Conservation (phyloP, 2,113 vertebrate species). For the Pagrus major region DNA sequence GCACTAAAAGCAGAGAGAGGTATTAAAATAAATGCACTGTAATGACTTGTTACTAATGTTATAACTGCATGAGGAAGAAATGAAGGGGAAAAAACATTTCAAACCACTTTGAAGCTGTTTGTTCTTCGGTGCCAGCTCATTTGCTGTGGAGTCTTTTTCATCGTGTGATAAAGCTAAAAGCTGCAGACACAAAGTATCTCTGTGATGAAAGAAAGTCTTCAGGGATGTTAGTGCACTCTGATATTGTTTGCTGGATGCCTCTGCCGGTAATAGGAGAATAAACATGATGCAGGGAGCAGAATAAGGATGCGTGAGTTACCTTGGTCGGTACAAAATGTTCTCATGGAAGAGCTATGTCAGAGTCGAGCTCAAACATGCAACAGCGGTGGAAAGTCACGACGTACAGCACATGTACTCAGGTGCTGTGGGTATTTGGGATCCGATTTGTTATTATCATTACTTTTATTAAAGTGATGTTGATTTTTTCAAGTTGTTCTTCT, state of each 20-base stretch:
- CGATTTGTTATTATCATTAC: background rate
- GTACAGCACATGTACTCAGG: background rate
- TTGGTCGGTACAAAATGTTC: conserved; percentile 17
- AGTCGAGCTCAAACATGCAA: background rate
- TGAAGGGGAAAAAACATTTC: conserved; percentile 15
- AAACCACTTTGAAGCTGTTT: conserved; percentile 29
- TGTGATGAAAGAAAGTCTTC: conserved; percentile 46
- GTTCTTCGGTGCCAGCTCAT: conserved; percentile 22
- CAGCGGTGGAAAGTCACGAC: background rate
- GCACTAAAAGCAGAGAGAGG: background rate
- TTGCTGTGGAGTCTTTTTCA: conserved; percentile 23
- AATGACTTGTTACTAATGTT: background rate
- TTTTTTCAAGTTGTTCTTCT: background rate
- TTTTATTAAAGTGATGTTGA: background rate
- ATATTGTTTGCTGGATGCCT: conserved; percentile 32
- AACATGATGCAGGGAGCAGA: conserved; percentile 48
- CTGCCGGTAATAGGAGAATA: conserved; percentile 58
- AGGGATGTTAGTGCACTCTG: conserved; percentile 32
- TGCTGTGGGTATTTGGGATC: background rate
- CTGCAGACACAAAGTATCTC: conserved; percentile 23
- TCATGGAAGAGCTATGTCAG: background rate
- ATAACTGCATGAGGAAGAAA: background rate
- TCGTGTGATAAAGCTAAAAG: conserved; percentile 43
- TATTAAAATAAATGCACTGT: background rate
- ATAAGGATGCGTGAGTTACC: conserved; percentile 43